Conservation (phyloP, 1,140 invertebrate genomes). For the Drosophila pallidifrons region DNA sequence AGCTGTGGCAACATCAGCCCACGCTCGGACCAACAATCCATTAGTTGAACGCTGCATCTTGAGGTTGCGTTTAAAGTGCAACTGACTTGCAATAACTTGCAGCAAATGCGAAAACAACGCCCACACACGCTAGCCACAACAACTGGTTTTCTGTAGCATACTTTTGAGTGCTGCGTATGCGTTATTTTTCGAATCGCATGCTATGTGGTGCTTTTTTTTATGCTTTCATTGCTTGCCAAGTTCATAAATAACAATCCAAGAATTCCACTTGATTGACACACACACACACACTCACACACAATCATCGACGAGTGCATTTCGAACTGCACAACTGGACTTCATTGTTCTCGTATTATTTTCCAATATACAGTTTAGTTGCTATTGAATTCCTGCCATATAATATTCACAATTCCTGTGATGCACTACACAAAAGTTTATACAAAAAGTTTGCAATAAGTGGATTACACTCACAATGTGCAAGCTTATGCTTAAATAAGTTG, state of each 20-base stretch:
- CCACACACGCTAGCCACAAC: not conserved
- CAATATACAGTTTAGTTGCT: not conserved
- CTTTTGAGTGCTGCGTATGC: constrained; percentile 23
- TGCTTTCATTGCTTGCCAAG: not conserved
- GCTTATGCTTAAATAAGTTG: no score
- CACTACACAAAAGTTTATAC: no score
- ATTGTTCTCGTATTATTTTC: constrained; percentile 6
- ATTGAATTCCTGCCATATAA: constrained; percentile 6
- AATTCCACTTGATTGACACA: constrained; percentile 7
- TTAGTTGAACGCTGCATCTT: not conserved
- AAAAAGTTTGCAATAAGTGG: not conserved
- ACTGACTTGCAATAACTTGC: not conserved
- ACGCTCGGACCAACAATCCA: not conserved
- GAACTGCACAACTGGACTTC: constrained; percentile 5
- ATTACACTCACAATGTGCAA: not conserved
- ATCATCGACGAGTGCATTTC: not conserved
- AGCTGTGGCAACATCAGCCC: constrained; percentile 1
- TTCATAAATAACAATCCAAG: constrained; percentile 35
- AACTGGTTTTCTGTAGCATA: constrained; percentile 31
- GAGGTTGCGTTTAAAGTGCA: constrained; percentile 21
- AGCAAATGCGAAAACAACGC: not conserved
- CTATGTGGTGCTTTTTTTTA: not conserved
- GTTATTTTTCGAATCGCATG: not conserved
- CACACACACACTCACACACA: not conserved
- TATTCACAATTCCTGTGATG: constrained; percentile 10